Base-by-base conservation (phyloP, 2,888 invertebrate species). In the Leptothorax acervorum region DNA sequence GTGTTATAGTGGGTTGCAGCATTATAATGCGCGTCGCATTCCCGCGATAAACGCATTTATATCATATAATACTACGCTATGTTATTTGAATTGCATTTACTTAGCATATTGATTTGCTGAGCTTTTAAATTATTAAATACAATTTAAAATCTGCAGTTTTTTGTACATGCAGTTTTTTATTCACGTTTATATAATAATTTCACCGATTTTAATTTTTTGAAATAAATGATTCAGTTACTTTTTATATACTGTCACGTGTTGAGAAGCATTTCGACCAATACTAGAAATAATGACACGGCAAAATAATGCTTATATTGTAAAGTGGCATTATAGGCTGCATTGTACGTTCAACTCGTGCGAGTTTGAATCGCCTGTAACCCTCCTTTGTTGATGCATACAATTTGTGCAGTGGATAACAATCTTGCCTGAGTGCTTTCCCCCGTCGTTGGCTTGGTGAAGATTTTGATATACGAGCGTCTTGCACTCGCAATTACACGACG, bases 391-490 rank as follows among this genome's bases (percentile, higher is more conserved):
- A 53, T 73, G 42, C 63, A 81, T 55, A 85, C 78, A 88, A 85
- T 83, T 88, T 39, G 84, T 82, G 51, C 76, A 84, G 82, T 18
- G 71, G 88, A 88, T 88, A 88, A 85, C 83, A 85, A 88, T 88
- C 88, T 88, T 78, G 75, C 84, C 60, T 55, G 83, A 83, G 84
- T 65, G 82, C 85, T 85, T 85, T 87, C 79, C 66, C 83, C 81
- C 83, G 83, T 73, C 85, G 83, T 48, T 76, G 62, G 23, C 78
- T 53, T 76, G 85, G 66, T 79, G 76, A 81, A 84, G 85, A 85
- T 85, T 88, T 88, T 85, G 88, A 87, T 89, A 84, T 87, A 87
- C 70, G 88, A 87, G 65, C 84, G 48, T 55, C 53, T 31, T 39
- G 57, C 66, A 84, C 78, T 83, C 79, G 60, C 82, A 84, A 82